Evolutionary conservation across 2,113 vertebrate species (phyloP), one percentile per base, ranked within the genome.

Genomic region (Oryzias curvinotus): DNA sequence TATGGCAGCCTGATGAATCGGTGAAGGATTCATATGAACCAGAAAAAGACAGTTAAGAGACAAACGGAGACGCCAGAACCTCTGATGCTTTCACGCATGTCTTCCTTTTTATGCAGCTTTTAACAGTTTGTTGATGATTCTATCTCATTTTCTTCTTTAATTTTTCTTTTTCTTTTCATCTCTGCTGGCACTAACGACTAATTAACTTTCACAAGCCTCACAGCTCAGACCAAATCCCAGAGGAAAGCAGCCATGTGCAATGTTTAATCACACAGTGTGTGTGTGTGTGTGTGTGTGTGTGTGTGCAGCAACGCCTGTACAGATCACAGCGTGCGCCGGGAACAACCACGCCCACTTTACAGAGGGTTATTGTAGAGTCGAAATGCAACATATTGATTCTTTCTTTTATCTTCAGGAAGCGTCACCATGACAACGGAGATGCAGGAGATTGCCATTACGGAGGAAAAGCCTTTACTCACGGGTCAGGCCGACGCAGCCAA

Each of bases 361-460:
- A 42, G n/a, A 8, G n/a, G 2, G n/a, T 45, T 17, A 16, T 17
- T 16, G 3, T 48, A n/a, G 14, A 41, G 25, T 12, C 6, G 14
- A 46, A 44, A 53, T 51, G 4, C 58, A 4, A 57, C 19, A 28
- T 19, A 26, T 46, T 65, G 10, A 44, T 26, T 47, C 18, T 75
- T 1, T 68, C 4, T 77, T 70, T 16, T 63, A 42, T 13, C 1
- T 16, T 23, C 77, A 91, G 90, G 86, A 85, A 62, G 58, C 12
- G 55, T 67, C 81, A 51, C 56, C 77, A 93, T 93, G 92, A 92
- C 92, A 13, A 91, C 91, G 5, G 91, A 93, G 74, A 90, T 92
- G 89, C 92, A 93, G 78, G 92, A 93, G 77, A 90, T 93, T 55
- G 83, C 91, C 87, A 91, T 92, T 71, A 91, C 90, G 1, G 91